phyloP scores from a whole-genome alignment of 2,113 vertebrate species.

The Garra rufa region DNA sequence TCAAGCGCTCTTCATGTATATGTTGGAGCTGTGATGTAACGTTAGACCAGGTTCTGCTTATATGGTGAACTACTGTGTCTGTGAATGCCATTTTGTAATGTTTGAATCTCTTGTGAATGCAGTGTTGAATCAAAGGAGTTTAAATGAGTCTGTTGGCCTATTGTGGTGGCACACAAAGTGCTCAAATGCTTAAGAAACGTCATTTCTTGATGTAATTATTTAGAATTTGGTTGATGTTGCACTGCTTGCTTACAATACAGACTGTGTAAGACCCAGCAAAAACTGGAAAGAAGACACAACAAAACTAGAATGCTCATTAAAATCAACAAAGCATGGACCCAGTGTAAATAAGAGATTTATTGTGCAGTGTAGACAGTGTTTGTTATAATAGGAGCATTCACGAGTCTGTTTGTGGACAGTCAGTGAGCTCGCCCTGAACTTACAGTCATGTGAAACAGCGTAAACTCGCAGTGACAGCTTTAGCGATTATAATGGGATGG shows the following conservation, averaged over 20 bases:
- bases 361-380: slow-evolving; percentile 15
- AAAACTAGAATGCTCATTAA: background rate
- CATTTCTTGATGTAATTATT: background rate
- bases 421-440: slow-evolving; percentile 17
- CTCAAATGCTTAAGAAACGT: background rate
- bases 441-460: slow-evolving; percentile 6
- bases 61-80: background rate
- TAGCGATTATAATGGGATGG: slow-evolving; percentile 14
- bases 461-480: slow-evolving; percentile 13
- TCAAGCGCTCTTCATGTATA: slow-evolving; percentile 1
- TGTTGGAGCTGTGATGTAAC: background rate
- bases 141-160: background rate
- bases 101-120: background rate
- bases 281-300: background rate
- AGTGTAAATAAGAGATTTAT: slow-evolving; percentile 22
- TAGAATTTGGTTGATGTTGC: background rate
- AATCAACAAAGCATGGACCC: slow-evolving; percentile 1
- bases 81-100: background rate
- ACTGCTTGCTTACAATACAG: background rate
- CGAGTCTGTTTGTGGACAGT: slow-evolving; percentile 18
- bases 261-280: background rate
- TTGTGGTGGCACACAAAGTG: background rate
- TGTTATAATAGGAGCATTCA: slow-evolving; percentile 20
- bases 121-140: background rate
- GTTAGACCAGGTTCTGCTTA: background rate